These are phyloP conservation scores for Porphyrio hochstetteri DNA, from an alignment of 2,113 vertebrate genomes.

Conservation along the genomic window DNA sequence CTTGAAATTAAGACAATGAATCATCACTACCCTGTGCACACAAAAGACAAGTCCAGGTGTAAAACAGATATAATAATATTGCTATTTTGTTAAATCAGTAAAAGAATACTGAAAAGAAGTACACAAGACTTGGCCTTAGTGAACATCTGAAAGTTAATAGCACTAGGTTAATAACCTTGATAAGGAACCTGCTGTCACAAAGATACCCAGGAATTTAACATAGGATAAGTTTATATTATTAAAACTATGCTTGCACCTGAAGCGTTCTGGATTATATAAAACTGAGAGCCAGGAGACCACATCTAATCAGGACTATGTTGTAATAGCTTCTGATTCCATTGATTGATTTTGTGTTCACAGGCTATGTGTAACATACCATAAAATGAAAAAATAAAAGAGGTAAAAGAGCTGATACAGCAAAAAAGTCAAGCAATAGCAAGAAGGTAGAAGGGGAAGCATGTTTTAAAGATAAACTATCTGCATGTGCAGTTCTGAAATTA, in stretches of 20 bases:
- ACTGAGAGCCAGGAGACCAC: not conserved
- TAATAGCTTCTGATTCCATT: not conserved
- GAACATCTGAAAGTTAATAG: not conserved
- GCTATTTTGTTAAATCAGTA: not conserved
- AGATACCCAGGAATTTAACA: not conserved
- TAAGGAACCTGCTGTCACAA: not conserved
- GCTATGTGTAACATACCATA: not conserved
- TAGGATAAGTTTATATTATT: not conserved
- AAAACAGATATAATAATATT: not conserved
- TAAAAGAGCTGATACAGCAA: not conserved
- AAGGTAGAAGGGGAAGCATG: fast-evolving
- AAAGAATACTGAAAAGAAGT: not conserved
- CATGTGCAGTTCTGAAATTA: not conserved
- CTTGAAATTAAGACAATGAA: not conserved
- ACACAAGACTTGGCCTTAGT: not conserved
- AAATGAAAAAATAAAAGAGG: not conserved
- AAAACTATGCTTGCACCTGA: not conserved
- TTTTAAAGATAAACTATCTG: not conserved
- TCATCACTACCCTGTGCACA: not conserved
- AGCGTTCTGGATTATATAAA: not conserved
- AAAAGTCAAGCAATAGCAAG: not conserved
- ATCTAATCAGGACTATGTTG: not conserved
- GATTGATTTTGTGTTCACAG: not conserved
- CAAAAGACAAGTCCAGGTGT: not conserved
- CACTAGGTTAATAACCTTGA: not conserved